Evolutionary conservation across 2,888 invertebrate genomes (phyloP).

Genomic region (Eupithecia inturbata): DNA sequence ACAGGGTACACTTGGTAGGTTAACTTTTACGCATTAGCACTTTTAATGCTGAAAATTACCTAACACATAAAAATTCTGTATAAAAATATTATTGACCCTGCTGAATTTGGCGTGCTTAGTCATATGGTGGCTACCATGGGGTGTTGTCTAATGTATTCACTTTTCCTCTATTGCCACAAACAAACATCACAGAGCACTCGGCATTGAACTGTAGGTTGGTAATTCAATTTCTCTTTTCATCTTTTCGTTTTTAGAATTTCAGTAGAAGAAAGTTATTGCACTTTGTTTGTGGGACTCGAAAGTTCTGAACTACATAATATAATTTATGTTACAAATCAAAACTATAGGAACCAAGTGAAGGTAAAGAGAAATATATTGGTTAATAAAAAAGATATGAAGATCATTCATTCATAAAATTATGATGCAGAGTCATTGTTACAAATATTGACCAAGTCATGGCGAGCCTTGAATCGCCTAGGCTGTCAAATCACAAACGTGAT

Average conservation of each 20-base stretch:
- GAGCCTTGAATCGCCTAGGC: too few relatives aligned
- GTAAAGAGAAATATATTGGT: too few relatives aligned
- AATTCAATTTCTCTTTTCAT: constrained; percentile 73
- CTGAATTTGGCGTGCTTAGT: neutral
- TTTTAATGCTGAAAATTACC: neutral
- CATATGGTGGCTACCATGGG: constrained; percentile 52
- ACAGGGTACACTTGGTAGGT: neutral
- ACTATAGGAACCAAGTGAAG: too few relatives aligned
- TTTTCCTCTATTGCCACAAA: constrained; percentile 69
- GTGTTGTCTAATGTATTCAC: constrained; percentile 72
- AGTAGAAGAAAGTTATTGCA: constrained; percentile 47
- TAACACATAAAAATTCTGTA: neutral
- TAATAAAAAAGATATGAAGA: too few relatives aligned
- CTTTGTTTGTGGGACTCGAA: constrained; percentile 24
- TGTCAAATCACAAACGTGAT: neutral
- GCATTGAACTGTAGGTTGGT: constrained; percentile 58
- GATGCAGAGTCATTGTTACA: too few relatives aligned
- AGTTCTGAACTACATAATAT: neutral
- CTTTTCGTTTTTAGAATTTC: constrained; percentile 48
- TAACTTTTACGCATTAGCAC: neutral
- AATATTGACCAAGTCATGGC: too few relatives aligned
- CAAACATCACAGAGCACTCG: constrained; percentile 73
- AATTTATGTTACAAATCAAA: neutral
- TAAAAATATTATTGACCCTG: neutral
- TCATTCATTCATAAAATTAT: too few relatives aligned